These are phyloP conservation scores for Maniola hyperantus DNA, from an alignment of 2,888 invertebrate genomes.

Conservation along the genomic window DNA sequence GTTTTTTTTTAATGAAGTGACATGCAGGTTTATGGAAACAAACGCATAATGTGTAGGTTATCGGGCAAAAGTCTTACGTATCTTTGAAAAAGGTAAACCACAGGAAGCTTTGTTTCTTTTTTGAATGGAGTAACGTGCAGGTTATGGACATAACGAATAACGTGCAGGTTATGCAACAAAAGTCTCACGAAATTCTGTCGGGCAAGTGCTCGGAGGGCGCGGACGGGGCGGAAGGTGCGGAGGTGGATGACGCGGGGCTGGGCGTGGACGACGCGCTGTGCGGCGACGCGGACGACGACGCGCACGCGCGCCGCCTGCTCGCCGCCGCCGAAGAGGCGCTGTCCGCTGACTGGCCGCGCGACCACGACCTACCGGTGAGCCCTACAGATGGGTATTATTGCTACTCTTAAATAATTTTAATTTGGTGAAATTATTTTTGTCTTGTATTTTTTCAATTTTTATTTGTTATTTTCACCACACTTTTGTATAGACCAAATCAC, in stretches of 20 bases:
- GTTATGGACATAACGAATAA: slow-evolving; percentile 64
- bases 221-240: slow-evolving; percentile 51
- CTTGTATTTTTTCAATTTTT: no score
- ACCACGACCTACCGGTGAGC: slow-evolving; percentile 54
- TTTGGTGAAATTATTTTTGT: no score
- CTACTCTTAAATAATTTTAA: no score
- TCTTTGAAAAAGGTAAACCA: neutral
- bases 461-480: no score
- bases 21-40: no score
- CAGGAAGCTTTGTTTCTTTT: neutral
- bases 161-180: slow-evolving; percentile 78
- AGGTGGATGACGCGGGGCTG: slow-evolving; percentile 43
- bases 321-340: slow-evolving; percentile 72
- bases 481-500: no score
- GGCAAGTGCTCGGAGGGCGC: slow-evolving; percentile 60
- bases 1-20: no score
- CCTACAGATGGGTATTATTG: no score
- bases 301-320: slow-evolving; percentile 69
- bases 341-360: slow-evolving; percentile 64
- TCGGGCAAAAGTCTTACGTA: no score
- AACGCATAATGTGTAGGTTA: no score
- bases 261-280: slow-evolving; percentile 39
- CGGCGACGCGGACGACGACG: slow-evolving; percentile 57
- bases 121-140: slow-evolving; percentile 45
- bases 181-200: slow-evolving; percentile 76